Conservation (phyloP, 2,113 vertebrate species). For the Sylvietta virens region DNA sequence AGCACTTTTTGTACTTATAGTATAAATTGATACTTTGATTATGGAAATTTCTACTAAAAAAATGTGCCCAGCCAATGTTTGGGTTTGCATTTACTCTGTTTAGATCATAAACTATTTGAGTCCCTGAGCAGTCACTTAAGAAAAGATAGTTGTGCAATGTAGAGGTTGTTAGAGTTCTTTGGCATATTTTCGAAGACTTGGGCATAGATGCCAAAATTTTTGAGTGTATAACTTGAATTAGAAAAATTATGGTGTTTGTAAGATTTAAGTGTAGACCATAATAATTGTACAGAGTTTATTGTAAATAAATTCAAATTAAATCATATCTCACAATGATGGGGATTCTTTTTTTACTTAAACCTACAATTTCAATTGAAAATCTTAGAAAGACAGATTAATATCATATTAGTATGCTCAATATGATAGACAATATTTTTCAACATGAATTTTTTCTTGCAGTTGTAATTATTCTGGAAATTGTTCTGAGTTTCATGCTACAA, state of each 20-base stretch:
- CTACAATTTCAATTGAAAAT: neutral
- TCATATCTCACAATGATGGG: neutral
- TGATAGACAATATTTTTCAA: neutral
- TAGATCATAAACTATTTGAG: neutral
- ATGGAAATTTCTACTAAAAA: neutral
- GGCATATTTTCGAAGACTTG: neutral
- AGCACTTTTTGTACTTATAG: neutral
- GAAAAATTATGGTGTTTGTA: neutral
- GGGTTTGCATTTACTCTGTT: neutral
- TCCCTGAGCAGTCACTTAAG: neutral
- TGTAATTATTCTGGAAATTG: neutral
- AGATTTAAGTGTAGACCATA: neutral
- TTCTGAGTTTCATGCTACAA: neutral
- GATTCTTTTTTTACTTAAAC: neutral
- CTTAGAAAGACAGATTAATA: neutral
- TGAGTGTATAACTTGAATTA: neutral
- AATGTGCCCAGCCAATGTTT: neutral
- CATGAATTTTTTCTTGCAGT: neutral
- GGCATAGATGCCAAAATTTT: neutral
- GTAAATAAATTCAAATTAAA: neutral
- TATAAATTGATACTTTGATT: neutral
- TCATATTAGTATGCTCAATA: neutral
- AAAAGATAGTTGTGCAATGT: neutral
- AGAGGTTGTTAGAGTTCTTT: neutral
- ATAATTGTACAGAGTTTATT: neutral